Conservation (phyloP, 2,113 vertebrate species). For the Sylvicapra grimmia region DNA sequence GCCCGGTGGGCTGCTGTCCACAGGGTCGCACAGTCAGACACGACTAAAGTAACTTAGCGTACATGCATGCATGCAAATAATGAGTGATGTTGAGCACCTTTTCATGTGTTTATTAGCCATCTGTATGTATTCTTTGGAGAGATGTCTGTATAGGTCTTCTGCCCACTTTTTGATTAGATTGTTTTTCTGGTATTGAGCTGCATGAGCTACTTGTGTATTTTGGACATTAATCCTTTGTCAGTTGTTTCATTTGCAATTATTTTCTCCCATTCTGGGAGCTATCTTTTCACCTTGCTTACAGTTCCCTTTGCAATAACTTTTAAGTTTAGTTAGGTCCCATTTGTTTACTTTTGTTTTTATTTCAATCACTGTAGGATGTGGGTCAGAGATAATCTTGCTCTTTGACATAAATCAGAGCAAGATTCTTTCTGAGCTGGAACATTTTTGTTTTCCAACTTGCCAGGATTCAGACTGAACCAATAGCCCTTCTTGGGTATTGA, state of each 20-base stretch:
- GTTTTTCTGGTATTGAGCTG: background rate
- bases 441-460: background rate
- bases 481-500: background rate
- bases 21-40: background rate
- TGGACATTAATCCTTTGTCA: background rate
- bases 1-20: background rate
- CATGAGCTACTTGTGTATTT: background rate
- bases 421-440: background rate
- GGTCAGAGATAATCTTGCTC: background rate
- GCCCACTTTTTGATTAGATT: background rate
- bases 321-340: background rate
- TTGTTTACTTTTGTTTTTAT: background rate
- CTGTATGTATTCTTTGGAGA: background rate
- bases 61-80: background rate
- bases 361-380: background rate
- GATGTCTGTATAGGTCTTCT: background rate
- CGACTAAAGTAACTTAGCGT: accelerated
- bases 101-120: background rate
- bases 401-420: background rate
- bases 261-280: background rate
- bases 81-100: background rate
- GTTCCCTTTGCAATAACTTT: background rate
- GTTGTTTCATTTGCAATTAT: background rate
- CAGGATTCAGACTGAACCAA: background rate
- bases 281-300: background rate